phyloP scores from a whole-genome alignment of 1,140 invertebrate species.

The Caenorhabditis tropicalis region DNA sequence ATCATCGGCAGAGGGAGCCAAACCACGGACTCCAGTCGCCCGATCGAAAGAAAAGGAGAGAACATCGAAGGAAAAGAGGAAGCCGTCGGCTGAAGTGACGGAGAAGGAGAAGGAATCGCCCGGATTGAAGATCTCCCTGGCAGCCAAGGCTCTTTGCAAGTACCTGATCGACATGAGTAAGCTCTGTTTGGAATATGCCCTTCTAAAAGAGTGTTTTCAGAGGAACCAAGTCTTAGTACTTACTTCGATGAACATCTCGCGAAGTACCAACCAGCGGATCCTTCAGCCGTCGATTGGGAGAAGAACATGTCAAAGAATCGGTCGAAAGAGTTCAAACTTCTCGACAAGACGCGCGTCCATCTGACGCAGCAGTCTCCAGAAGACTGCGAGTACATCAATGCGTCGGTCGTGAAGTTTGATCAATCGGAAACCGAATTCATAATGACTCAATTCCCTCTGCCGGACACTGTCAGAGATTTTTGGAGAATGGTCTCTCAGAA shows the following conservation, averaged over 20 bases:
- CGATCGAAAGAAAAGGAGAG: background rate
- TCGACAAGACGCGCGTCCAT: background rate
- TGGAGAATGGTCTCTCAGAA: background rate
- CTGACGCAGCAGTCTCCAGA: background rate
- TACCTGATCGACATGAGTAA: background rate
- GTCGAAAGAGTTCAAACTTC: background rate
- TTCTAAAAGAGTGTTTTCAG: background rate
- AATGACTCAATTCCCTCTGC: background rate
- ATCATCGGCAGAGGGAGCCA: background rate
- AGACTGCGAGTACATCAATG: background rate
- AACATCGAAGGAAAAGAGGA: background rate
- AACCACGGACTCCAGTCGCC: too few species aligned
- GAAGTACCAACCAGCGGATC: background rate
- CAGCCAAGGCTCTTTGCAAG: background rate
- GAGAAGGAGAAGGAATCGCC: background rate
- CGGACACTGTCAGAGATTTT: background rate
- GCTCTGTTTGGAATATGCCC: background rate
- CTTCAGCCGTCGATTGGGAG: background rate
- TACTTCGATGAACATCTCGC: background rate
- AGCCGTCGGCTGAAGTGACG: background rate
- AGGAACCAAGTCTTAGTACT: background rate
- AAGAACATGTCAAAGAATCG: background rate
- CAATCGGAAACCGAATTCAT: background rate
- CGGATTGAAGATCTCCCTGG: background rate
- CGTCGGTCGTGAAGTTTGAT: background rate